Evolutionary conservation across 1,140 invertebrate genomes (phyloP).

Genomic region (Kradibia gibbosae): DNA sequence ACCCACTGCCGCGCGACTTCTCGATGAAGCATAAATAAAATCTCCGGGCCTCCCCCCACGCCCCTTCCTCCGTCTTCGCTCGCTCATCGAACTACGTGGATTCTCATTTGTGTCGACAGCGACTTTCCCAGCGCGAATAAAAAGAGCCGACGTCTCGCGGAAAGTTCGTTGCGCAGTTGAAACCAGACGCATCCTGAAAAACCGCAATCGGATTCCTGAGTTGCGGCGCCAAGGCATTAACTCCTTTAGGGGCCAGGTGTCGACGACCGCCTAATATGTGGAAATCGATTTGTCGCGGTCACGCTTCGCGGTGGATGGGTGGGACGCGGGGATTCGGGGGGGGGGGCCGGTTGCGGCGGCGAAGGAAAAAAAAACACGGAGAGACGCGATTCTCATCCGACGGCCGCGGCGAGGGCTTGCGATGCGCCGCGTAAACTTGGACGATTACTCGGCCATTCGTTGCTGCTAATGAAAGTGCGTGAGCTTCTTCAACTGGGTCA

Average conservation of each 20-base stretch:
- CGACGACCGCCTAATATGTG: slow-evolving; percentile 13
- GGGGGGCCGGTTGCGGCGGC: too few species aligned
- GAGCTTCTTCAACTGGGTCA: neutral
- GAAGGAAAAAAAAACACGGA: neutral
- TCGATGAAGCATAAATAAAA: neutral
- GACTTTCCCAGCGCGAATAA: neutral
- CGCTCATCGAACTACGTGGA: neutral
- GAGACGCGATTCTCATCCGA: neutral
- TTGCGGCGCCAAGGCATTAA: slow-evolving; percentile 7
- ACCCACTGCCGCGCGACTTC: neutral
- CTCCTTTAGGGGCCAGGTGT: slow-evolving; percentile 14
- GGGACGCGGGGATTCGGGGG: too few species aligned
- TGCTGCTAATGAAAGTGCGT: neutral
- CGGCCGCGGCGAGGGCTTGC: neutral
- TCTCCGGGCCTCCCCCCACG: too few species aligned
- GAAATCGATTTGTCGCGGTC: slow-evolving; percentile 34
- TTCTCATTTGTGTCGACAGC: neutral
- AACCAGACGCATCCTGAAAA: neutral
- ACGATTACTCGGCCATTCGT: neutral
- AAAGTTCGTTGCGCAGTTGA: neutral
- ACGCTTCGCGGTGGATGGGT: too few species aligned
- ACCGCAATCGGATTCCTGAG: neutral
- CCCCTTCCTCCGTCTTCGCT: too few species aligned
- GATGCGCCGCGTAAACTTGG: neutral
- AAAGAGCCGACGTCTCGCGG: neutral